phyloP scores from a whole-genome alignment of 2,113 vertebrate species.

The Pomatostomus ruficeps region DNA sequence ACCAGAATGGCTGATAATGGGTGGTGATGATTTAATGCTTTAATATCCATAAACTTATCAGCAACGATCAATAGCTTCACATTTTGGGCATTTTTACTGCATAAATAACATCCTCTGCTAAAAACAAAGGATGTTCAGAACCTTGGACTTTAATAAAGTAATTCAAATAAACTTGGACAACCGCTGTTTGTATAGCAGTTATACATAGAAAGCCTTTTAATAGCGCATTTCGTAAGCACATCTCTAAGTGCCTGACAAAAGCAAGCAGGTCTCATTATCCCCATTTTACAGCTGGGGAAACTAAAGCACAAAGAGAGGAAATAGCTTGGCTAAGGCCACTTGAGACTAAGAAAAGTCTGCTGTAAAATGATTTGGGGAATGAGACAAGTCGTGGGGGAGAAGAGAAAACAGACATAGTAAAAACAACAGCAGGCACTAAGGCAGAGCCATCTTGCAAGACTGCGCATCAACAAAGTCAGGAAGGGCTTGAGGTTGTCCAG shows the following conservation, averaged over 20 bases:
- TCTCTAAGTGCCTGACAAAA: constrained; percentile 37
- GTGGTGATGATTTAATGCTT: constrained; percentile 35
- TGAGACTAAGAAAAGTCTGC: constrained; percentile 4
- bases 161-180: constrained; percentile 48
- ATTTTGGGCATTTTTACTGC: constrained; percentile 31
- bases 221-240: constrained; percentile 20
- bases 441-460: not conserved
- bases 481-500: not conserved
- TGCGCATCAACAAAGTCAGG: accelerated
- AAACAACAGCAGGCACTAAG: not conserved
- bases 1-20: not conserved
- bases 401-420: not conserved
- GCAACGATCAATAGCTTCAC: constrained; percentile 42
- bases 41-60: constrained; percentile 51
- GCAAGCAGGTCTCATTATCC: constrained; percentile 42
- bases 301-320: constrained; percentile 52
- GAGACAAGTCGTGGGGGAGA: not conserved
- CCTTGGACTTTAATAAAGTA: constrained; percentile 13
- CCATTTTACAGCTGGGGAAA: constrained; percentile 39
- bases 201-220: constrained; percentile 56
- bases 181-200: constrained; percentile 39
- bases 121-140: constrained; percentile 51
- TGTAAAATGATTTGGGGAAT: not conserved
- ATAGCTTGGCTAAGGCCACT: constrained; percentile 23
- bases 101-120: constrained; percentile 49